phyloP scores from a whole-genome alignment of 30 jellyfish, hydroid and myxozoan genomes.

The Cassiopea xamachana region DNA sequence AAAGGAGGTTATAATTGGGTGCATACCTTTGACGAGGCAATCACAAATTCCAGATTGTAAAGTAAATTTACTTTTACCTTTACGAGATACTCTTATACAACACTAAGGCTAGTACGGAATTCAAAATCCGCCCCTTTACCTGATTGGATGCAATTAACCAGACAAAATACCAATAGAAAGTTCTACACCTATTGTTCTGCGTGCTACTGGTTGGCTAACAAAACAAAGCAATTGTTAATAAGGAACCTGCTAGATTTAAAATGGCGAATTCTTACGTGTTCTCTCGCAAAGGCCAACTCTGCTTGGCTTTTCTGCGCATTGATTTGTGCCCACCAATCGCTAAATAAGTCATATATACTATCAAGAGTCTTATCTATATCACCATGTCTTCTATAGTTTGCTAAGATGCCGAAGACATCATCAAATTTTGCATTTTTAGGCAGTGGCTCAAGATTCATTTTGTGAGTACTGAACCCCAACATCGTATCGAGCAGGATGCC shows the following conservation, averaged over 20 bases:
- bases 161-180: too few species aligned
- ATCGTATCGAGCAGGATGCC: conserved; percentile 83
- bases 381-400: conserved; percentile 79
- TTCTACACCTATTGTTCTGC: neutral
- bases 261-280: conserved; percentile 83
- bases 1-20: too few species aligned
- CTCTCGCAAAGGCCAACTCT: conserved; percentile 64
- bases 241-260: conserved; percentile 8
- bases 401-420: conserved; percentile 67
- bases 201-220: conserved; percentile 27
- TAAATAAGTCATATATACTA: conserved; percentile 57
- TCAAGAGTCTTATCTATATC: conserved; percentile 76
- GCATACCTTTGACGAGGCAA: too few species aligned
- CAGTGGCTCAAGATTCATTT: conserved; percentile 75
- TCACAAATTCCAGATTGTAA: too few species aligned
- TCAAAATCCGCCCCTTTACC: too few species aligned
- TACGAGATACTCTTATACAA: too few species aligned
- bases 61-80: too few species aligned
- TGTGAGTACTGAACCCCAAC: conserved; percentile 92
- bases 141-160: too few species aligned
- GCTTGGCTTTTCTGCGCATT: conserved; percentile 44
- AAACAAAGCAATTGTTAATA: conserved; percentile 14
- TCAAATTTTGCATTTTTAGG: conserved; percentile 66
- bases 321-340: conserved; percentile 78
- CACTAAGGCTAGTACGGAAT: too few species aligned